Evolutionary conservation across 2,888 invertebrate species (phyloP), one percentile per base, ranked within the genome.

Genomic region (Andrena chrysosceles): DNA sequence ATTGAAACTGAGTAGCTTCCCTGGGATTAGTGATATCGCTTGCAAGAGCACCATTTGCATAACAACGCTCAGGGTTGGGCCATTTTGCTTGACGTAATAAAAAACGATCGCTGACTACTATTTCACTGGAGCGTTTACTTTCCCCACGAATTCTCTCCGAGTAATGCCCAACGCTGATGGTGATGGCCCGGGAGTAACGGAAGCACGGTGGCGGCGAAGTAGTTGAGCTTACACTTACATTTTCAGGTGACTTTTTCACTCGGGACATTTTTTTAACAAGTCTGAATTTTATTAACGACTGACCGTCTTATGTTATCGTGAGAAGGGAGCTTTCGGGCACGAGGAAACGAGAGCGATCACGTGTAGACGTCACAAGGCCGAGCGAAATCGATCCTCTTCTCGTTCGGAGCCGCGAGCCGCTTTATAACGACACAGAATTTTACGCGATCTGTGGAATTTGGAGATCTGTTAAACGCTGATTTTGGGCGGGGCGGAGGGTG

Each of bases 201-300:
- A 26, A 35, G 54, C 29, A 49, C 20, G 69, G 20, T 64, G 59
- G 64, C 77, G 23, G 35, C 29, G 69, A 77, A 59, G 35, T 59
- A 79, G 48, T 69, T 5, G 16, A 49, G 77, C 79, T 70, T 69
- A 80, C 79, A 80, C 79, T 80, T 80, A 77, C 77, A 77, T 77
- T 77, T 80, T 77, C 77, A 79, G 60, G 79, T 70, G 59, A 77
- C 77, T 79, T 79, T 77, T 60, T 79, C 69, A 23, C 23, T 70
- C 42, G 29, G n/a, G 8, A 59, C 69, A 56, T 42, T 52, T 52
- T 60, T 42, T 72, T 42, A 56, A 56, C n/a, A 54, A 63, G 52
- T 16, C 56, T 49, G 49, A 60, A 73, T 29, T 49, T 66, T 52
- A 16, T 20, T 52, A 52, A 16, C 42, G 16, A 42, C 42, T 42